These are phyloP conservation scores for Platycnemis pennipes DNA, from an alignment of 2,888 invertebrate genomes.

Conservation along the genomic window DNA sequence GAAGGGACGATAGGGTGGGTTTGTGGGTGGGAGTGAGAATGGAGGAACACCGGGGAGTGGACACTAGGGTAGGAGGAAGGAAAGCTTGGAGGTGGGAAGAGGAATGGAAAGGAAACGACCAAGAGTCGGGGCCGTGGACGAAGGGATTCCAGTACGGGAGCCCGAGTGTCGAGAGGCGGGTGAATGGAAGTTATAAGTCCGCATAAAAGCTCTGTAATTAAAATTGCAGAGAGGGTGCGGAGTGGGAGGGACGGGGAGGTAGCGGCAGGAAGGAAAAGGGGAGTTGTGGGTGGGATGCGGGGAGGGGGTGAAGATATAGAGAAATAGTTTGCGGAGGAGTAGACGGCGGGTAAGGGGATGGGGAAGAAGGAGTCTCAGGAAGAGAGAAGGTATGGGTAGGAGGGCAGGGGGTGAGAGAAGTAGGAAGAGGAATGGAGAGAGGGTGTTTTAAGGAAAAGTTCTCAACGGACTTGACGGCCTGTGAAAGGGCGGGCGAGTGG, in stretches of 20 bases:
- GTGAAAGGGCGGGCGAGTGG: background rate
- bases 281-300: too few relatives aligned
- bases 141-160: background rate
- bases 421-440: background rate
- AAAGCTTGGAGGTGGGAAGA: background rate
- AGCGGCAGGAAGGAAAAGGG: too few relatives aligned
- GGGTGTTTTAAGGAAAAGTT: conserved; percentile 17
- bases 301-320: background rate
- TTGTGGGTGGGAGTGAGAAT: background rate
- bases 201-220: conserved; percentile 67
- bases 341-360: background rate
- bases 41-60: background rate
- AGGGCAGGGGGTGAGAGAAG: background rate
- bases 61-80: background rate
- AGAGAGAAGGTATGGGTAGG: background rate
- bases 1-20: background rate
- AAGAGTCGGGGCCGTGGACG: background rate
- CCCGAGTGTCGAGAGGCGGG: background rate
- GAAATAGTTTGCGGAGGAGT: background rate
- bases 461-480: background rate
- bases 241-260: background rate
- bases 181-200: conserved; percentile 45
- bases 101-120: background rate
- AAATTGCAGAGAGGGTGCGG: conserved; percentile 66
- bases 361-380: background rate